Base-by-base conservation (phyloP, 2,888 invertebrate genomes). In the Orthonevra nobilis region DNA sequence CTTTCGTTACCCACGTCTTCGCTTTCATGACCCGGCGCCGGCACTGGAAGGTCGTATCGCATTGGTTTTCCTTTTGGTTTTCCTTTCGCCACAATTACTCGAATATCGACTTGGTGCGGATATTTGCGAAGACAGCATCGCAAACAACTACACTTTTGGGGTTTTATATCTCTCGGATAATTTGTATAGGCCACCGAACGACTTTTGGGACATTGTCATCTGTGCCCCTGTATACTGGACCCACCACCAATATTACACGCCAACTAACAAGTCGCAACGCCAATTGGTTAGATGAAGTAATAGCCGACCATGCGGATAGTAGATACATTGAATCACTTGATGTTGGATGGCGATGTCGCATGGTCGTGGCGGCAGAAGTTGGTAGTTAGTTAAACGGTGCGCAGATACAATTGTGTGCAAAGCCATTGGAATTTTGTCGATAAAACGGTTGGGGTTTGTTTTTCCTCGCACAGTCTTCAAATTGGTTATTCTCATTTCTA, bases 281-380 rank as follows among this genome's bases (percentile, higher is more conserved):
- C 20, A 28, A 69, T 50, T 28, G 58, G 70, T 38, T 70, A 32
- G 58, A 70, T 77, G 64, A 66, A 64, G 58, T 60, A 64, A 66
- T 72, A 64, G 42, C 30, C 38, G 30, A 64, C 46, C 38, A 15
- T 20, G 66, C 58, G 32, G 68, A 46, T 69, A 56, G 32, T 12
- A n/a, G 38, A 56, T 30, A 46, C 46, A 32, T 48, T 54, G 30
- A 23, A 38, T 56, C 36, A 54, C 6, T 72, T 34, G 30, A 61
- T 28, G 46, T 68, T 28, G 61, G 6, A 17, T 17, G 30, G n/a
- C 56, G 19, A 52, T 50, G 46, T 68, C 23, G 61, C 4, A 17
- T 17, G 30, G n/a, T 48, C 14, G 42, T 50, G 52, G 42, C 32
- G 26, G 60, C 64, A 30, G 50, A 28, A 42, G 20, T 2, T 28